Percentiles rank a stretch among this genome's conserved stretches.
phyloP scores from a whole-genome alignment of 2,113 vertebrate genomes.

The Maccullochella peelii region DNA sequence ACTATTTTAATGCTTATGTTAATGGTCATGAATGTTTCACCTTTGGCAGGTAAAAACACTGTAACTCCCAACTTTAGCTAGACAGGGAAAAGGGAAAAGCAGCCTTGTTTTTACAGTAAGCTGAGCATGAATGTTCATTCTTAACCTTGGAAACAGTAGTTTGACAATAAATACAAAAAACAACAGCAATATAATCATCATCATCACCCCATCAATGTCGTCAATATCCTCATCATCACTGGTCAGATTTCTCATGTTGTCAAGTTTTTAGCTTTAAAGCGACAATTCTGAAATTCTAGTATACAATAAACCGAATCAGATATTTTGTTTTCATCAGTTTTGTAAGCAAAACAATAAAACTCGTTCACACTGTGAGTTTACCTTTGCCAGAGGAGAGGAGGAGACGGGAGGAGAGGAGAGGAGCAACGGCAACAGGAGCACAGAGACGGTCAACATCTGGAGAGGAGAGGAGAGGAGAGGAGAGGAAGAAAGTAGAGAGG shows the following conservation, averaged over 20 bases:
- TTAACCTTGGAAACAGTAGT: too few relatives aligned
- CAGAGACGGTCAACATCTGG: constrained; percentile 41
- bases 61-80: background rate
- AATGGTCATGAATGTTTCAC: background rate
- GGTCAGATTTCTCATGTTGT: too few relatives aligned
- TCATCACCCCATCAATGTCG: too few relatives aligned
- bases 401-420: constrained; percentile 39
- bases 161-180: too few relatives aligned
- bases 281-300: background rate
- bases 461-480: too few relatives aligned
- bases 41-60: background rate
- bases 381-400: constrained; percentile 63
- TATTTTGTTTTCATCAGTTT: too few relatives aligned
- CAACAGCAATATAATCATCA: too few relatives aligned
- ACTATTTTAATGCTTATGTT: background rate
- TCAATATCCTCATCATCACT: too few relatives aligned
- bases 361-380: constrained; percentile 2
- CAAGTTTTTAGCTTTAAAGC: too few relatives aligned
- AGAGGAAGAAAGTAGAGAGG: background rate
- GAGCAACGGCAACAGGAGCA: constrained; percentile 43
- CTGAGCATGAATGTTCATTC: too few relatives aligned
- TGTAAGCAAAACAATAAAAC: background rate
- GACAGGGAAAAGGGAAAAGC: background rate
- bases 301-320: background rate
- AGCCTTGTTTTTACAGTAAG: too few relatives aligned